Evolutionary conservation across 2,797 vertebrate species (phyloP).

Genomic region (Pipistrellus kuhlii): DNA sequence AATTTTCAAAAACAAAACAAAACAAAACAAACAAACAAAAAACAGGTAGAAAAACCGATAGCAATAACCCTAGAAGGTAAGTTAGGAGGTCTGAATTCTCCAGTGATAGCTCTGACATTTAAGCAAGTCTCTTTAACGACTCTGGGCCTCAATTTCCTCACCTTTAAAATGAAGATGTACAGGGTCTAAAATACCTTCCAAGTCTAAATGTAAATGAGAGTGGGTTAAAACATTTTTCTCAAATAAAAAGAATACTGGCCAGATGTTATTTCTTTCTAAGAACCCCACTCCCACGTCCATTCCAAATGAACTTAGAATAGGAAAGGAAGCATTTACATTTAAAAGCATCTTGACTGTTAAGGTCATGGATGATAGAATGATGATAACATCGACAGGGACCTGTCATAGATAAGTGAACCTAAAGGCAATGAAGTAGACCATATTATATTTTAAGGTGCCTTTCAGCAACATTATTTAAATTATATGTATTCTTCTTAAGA

Average conservation of each 20-base stretch:
- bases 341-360: constrained; percentile 31
- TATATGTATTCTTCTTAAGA: constrained; percentile 55
- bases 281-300: background rate
- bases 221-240: constrained; percentile 44
- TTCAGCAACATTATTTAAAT: constrained; percentile 53
- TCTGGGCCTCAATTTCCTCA: background rate
- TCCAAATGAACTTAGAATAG: constrained; percentile 35
- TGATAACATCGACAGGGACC: background rate
- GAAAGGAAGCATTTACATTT: background rate
- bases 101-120: constrained; percentile 35
- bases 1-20: background rate
- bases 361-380: constrained; percentile 32
- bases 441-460: constrained; percentile 22
- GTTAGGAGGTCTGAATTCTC: constrained; percentile 9
- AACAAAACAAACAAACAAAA: background rate
- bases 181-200: constrained; percentile 3
- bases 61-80: constrained; percentile 26
- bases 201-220: constrained; percentile 30
- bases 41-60: background rate
- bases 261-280: constrained; percentile 54
- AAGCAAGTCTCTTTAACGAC: constrained; percentile 50
- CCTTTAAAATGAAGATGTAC: constrained; percentile 28
- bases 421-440: constrained; percentile 41
- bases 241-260: constrained; percentile 51
- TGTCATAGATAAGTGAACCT: constrained; percentile 19